Evolutionary conservation across 2,888 invertebrate species (phyloP), one percentile per base, ranked within the genome.

Genomic region (Rhodophaea formosa): DNA sequence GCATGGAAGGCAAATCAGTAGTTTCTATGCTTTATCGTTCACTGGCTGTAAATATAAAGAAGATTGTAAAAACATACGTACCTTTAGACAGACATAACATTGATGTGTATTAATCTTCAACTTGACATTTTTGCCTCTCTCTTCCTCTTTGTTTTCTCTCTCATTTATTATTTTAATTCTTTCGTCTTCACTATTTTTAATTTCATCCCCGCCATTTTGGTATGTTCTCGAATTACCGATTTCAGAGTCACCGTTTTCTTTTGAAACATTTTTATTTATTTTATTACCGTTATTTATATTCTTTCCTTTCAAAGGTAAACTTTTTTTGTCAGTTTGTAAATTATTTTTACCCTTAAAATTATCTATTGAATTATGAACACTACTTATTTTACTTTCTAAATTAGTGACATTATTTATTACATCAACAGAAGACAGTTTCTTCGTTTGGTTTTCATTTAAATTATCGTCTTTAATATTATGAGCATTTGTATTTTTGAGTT

Each of bases 81-180:
- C 88, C 80, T 84, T 82, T 61, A 83, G 84, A 63, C 89, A 89
- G 7, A 86, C 74, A 55, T 88, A 86, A 53, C 89, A 89, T 51
- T 89, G 88, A 53, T 83, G 80, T 0, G 74, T 74, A 43, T 83
- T 79, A 5, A 86, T 71, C 8, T 67, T 79, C 0, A 81, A 53
- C 62, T 75, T 78, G 3, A 65, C 66, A 42, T 66, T 70, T 0
- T 32, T 58, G 53, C 58, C 60, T 0, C 1, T 7, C 15, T 61
- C 57, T 51, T 53, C 60, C 42, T 47, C 32, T 44, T 55, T 32
- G 10, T 51, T 29, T 0, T 15, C 53, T n/a, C 14, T 42, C 8
- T 17, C 29, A 42, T 1, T 29, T 3, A 14, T 16, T 35, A 16
- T 42, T 14, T 12, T n/a, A 39, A 12, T 15, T 51, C 12, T 32